Evolutionary conservation across 2,113 vertebrate species (phyloP).

Genomic region (Gambusia affinis): DNA sequence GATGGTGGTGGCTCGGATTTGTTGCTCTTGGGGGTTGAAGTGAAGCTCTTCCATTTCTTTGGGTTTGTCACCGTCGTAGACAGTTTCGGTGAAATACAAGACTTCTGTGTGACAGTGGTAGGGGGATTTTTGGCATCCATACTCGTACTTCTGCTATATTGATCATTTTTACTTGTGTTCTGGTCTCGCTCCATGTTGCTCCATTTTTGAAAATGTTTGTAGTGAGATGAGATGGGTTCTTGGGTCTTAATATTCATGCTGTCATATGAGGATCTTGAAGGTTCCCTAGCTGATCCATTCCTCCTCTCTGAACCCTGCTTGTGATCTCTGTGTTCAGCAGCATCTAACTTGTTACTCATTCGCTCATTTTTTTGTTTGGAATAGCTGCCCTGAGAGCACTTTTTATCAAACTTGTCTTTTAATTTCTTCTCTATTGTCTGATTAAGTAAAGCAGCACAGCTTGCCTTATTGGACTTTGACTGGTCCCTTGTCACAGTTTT

Average conservation of each 20-base stretch:
- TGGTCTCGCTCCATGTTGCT: constrained; percentile 13
- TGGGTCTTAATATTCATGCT: neutral
- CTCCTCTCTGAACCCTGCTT: neutral
- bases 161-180: neutral
- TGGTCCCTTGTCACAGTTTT: constrained; percentile 1
- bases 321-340: constrained; percentile 21
- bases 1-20: constrained; percentile 1
- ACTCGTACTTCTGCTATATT: neutral
- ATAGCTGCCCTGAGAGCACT: constrained; percentile 5
- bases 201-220: neutral
- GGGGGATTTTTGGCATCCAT: neutral
- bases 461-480: neutral
- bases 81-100: constrained; percentile 17
- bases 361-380: constrained; percentile 14
- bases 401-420: constrained; percentile 4
- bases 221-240: neutral
- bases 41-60: neutral
- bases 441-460: neutral
- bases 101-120: neutral
- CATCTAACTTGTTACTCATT: constrained; percentile 20
- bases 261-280: constrained; percentile 3
- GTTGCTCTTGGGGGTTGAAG: neutral
- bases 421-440: constrained; percentile 19
- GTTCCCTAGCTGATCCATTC: neutral
- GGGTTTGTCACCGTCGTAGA: constrained; percentile 28